Evolutionary conservation across 2,797 vertebrate species (phyloP), one percentile per base, ranked within the genome.

Genomic region (Erethizon dorsatum): DNA sequence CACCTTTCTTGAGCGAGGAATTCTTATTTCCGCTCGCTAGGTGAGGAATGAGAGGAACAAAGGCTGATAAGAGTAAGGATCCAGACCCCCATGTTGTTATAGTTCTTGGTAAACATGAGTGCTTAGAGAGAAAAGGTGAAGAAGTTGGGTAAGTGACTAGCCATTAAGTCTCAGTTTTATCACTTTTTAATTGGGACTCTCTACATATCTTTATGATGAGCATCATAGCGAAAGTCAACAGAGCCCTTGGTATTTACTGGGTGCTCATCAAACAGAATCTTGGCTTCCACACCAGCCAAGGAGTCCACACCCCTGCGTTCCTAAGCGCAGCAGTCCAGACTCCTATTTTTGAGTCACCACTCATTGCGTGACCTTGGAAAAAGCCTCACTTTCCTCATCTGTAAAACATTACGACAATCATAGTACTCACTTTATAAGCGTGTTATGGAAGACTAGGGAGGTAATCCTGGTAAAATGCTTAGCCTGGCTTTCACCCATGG

Each of bases 351-450:
- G 80, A 86, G 61, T 65, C 54, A 45, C 26, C 50, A 61, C 63
- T 78, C 63, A 1, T 6, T 41, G 47, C 73, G 37, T 11, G 77
- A 91, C 24, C 41, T 47, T 78, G 59, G 93, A 67, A 47, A 22
- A 52, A 56, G 18, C 7, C 13, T 79, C 33, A 0, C 20, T 77
- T 33, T 59, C 54, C 47, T 84, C 96, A 77, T 93, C 91, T 93
- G 95, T 73, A 26, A 94, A 87, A 52, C 26, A 75, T 93, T 73
- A 90, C 2, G 50, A n/a, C 54, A 82, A 83, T 63, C 73, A 63
- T 11, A 73, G 88, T 15, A 22, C 57, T 73, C n/a, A 80, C 83
- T 97, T 96, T 59, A n/a, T 45, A 63, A 84, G 37, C 3, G 17
- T 83, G 65, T 91, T 88, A 67, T 22, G 79, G 80, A 90, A 94